Evolutionary conservation across 2,797 vertebrate genomes (phyloP).

Genomic region (Alosa sapidissima): DNA sequence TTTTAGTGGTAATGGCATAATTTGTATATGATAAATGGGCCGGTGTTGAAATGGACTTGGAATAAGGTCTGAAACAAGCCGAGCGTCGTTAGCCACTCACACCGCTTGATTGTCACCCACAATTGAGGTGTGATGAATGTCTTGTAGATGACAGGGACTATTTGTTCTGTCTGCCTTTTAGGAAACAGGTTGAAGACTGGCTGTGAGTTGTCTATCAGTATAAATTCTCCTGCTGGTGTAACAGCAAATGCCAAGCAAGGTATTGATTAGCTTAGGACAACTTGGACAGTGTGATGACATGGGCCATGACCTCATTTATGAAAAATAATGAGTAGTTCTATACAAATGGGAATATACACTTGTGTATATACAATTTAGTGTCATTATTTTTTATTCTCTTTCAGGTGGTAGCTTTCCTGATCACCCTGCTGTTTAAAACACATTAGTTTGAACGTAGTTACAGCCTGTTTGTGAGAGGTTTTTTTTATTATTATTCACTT

Average conservation of each 20-base stretch:
- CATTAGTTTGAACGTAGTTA: too few relatives aligned
- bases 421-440: too few relatives aligned
- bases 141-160: slow-evolving; percentile 40
- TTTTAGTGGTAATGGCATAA: slow-evolving; percentile 67
- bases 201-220: slow-evolving; percentile 4
- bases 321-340: not conserved
- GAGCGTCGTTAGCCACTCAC: slow-evolving; percentile 64
- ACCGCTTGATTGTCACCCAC: slow-evolving; percentile 65
- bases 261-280: not conserved
- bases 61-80: slow-evolving; percentile 68
- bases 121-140: slow-evolving; percentile 62
- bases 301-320: not conserved
- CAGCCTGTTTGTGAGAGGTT: too few relatives aligned
- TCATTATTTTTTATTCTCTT: not conserved
- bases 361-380: not conserved
- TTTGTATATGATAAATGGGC: slow-evolving; percentile 71
- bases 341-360: not conserved
- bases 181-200: slow-evolving; percentile 21
- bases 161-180: slow-evolving; percentile 42
- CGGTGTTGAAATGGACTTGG: slow-evolving; percentile 62
- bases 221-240: not conserved
- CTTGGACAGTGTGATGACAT: not conserved
- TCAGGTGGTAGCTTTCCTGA: not conserved
- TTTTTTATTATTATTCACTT: too few relatives aligned
- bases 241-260: not conserved